phyloP scores from a whole-genome alignment of 2,888 invertebrate species.

The Anthrax anthrax region DNA sequence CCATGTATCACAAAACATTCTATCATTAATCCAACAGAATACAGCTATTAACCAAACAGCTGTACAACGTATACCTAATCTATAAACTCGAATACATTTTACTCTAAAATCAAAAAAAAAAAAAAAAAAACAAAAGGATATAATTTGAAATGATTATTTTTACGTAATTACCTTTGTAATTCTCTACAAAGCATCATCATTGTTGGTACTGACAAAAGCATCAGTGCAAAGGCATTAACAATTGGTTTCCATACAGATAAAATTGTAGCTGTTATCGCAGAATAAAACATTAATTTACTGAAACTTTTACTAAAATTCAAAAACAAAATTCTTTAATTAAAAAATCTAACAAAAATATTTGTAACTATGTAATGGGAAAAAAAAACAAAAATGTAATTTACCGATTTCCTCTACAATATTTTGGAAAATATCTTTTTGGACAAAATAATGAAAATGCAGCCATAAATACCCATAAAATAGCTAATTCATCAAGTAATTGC shows the following conservation, averaged over 20 bases:
- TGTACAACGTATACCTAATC: slow-evolving; percentile 55
- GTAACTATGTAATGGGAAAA: too few relatives aligned
- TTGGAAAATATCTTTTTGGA: slow-evolving; percentile 54
- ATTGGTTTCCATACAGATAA: slow-evolving; percentile 60
- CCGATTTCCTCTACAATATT: slow-evolving; percentile 49
- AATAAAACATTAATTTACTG: slow-evolving; percentile 42
- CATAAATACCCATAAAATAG: slow-evolving; percentile 71
- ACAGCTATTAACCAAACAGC: slow-evolving; percentile 55
- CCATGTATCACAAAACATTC: slow-evolving; percentile 67
- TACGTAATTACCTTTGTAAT: slow-evolving; percentile 55
- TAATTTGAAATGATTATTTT: too few relatives aligned
- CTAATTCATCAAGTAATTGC: slow-evolving; percentile 65
- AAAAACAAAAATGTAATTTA: slow-evolving; percentile 30
- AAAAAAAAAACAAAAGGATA: slow-evolving; percentile 2
- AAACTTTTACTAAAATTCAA: slow-evolving; percentile 43
- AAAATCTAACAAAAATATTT: not conserved
- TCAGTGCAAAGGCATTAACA: slow-evolving; percentile 69
- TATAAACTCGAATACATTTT: slow-evolving; percentile 49
- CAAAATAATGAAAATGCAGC: slow-evolving; percentile 63
- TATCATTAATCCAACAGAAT: slow-evolving; percentile 63
- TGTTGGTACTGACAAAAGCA: slow-evolving; percentile 57
- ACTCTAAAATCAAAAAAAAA: slow-evolving; percentile 33
- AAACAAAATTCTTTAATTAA: slow-evolving; percentile 2
- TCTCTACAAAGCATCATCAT: slow-evolving; percentile 51
- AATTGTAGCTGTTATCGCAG: slow-evolving; percentile 50